Conservation (phyloP, 1,140 invertebrate species). For the Odontomachus brunneus region DNA sequence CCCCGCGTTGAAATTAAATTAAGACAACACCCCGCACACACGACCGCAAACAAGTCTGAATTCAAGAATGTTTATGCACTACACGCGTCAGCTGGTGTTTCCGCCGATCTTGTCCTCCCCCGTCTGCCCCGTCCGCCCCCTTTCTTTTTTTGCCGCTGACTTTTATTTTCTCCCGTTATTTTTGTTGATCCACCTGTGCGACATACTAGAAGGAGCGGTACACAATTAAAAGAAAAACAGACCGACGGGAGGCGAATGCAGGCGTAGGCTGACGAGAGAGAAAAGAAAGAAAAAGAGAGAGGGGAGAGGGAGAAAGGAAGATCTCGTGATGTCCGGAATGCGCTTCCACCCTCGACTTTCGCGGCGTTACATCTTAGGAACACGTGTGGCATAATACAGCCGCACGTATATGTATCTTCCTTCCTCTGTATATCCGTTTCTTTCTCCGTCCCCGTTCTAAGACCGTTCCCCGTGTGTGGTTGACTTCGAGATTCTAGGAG, state of each 20-base stretch:
- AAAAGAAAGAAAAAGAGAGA: neutral
- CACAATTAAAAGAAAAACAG: slow-evolving; percentile 60
- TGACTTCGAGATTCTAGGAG: slow-evolving; percentile 31
- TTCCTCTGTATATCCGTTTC: neutral
- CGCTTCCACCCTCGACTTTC: slow-evolving; percentile 54
- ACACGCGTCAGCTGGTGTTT: slow-evolving; percentile 33
- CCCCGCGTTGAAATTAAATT: slow-evolving; percentile 15
- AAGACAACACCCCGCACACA: slow-evolving; percentile 4
- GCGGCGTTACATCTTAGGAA: slow-evolving; percentile 38
- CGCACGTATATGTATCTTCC: slow-evolving; percentile 28
- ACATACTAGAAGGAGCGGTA: slow-evolving; percentile 18
- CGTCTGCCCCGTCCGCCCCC: neutral
- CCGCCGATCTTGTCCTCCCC: neutral
- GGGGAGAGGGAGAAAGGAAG: neutral
- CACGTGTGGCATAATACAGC: slow-evolving; percentile 62
- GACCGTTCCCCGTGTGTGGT: slow-evolving; percentile 32
- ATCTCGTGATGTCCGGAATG: slow-evolving; percentile 51
- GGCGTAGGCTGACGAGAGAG: slow-evolving; percentile 9
- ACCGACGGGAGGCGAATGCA: slow-evolving; percentile 2
- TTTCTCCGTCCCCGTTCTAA: neutral
- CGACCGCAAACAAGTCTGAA: slow-evolving; percentile 11
- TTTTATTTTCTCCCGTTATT: slow-evolving; percentile 28
- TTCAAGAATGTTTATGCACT: slow-evolving; percentile 37
- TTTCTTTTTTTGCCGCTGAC: neutral
- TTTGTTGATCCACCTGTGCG: slow-evolving; percentile 58